Conservation (phyloP, 1,140 invertebrate genomes). For the Drosophila sturtevanti region DNA sequence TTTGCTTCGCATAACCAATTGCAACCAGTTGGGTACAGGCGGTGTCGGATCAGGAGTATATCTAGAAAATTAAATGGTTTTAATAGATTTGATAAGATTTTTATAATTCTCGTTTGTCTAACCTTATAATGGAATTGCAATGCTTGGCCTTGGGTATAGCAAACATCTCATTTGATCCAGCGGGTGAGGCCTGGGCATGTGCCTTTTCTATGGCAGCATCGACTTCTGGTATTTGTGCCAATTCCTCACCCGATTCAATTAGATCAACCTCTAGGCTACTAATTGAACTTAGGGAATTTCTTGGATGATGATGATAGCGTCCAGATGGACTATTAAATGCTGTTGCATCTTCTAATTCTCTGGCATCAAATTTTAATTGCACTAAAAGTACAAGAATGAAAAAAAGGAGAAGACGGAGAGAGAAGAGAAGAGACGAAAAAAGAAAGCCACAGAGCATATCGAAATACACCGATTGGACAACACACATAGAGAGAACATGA, state of each 20-base stretch:
- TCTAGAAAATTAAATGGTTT: slow-evolving; percentile 29
- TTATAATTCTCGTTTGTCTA: not conserved
- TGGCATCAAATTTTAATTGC: slow-evolving; percentile 75
- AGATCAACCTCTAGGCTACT: slow-evolving; percentile 69
- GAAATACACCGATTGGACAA: slow-evolving; percentile 70
- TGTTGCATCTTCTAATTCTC: slow-evolving; percentile 57
- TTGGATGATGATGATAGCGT: slow-evolving; percentile 34
- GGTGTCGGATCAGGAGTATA: slow-evolving; percentile 75
- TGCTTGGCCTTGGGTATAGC: slow-evolving; percentile 69
- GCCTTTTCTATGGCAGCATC: slow-evolving; percentile 66
- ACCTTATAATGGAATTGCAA: slow-evolving; percentile 77
- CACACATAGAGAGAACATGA: slow-evolving; percentile 53
- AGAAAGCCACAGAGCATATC: slow-evolving; percentile 78
- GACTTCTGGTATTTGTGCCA: slow-evolving; percentile 64
- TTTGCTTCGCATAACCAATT: slow-evolving; percentile 82
- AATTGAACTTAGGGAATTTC: slow-evolving; percentile 66
- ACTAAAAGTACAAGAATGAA: slow-evolving; percentile 69
- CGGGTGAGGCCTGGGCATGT: slow-evolving; percentile 33
- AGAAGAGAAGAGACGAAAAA: slow-evolving; percentile 13
- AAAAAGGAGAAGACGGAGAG: slow-evolving; percentile 35
- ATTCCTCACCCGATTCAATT: slow-evolving; percentile 51
- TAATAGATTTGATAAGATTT: not conserved
- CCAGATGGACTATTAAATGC: slow-evolving; percentile 24
- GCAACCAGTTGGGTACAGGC: slow-evolving; percentile 81
- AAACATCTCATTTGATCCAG: slow-evolving; percentile 52